Conservation (phyloP, 2,888 invertebrate species). For the Artemia sinica region DNA sequence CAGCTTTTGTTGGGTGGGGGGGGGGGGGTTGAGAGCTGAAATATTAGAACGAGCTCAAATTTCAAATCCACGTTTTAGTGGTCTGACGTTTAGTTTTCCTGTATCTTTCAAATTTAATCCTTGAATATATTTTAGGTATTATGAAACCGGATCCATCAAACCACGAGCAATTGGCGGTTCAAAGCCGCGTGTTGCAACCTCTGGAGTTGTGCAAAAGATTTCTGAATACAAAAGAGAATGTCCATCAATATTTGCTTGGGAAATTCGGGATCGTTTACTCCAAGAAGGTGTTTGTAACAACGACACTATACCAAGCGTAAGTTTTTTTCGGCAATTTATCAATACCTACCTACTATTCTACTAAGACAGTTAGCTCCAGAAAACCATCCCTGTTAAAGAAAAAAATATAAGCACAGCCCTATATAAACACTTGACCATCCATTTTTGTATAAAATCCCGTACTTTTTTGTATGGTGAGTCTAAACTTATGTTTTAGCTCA, state of each 20-base stretch:
- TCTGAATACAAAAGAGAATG: constrained; percentile 93
- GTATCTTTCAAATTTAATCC: too few relatives aligned
- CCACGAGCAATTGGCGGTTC: constrained; percentile 93
- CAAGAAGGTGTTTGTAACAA: constrained; percentile 89
- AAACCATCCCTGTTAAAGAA: background rate
- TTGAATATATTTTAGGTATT: constrained; percentile 50
- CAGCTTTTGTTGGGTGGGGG: too few relatives aligned
- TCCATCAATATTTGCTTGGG: constrained; percentile 97
- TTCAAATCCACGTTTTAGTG: too few relatives aligned
- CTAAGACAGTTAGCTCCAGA: background rate
- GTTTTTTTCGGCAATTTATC: constrained; percentile 35
- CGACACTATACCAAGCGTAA: constrained; percentile 94
- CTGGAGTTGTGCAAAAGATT: constrained; percentile 81
- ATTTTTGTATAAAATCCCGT: too few relatives aligned
- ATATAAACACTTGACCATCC: too few relatives aligned
- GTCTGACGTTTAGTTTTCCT: too few relatives aligned
- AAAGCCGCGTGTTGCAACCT: constrained; percentile 84
- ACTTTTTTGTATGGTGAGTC: too few relatives aligned
- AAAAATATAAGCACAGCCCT: constrained; percentile 23
- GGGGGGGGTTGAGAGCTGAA: too few relatives aligned
- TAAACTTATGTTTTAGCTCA: too few relatives aligned
- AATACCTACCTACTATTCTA: background rate
- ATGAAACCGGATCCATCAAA: constrained; percentile 93
- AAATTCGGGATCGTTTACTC: constrained; percentile 81
- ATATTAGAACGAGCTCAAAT: too few relatives aligned